Percentiles rank a stretch among this genome's conserved stretches.
phyloP scores from a whole-genome alignment of 2,888 invertebrate species.

The Platycheirus albimanus region DNA sequence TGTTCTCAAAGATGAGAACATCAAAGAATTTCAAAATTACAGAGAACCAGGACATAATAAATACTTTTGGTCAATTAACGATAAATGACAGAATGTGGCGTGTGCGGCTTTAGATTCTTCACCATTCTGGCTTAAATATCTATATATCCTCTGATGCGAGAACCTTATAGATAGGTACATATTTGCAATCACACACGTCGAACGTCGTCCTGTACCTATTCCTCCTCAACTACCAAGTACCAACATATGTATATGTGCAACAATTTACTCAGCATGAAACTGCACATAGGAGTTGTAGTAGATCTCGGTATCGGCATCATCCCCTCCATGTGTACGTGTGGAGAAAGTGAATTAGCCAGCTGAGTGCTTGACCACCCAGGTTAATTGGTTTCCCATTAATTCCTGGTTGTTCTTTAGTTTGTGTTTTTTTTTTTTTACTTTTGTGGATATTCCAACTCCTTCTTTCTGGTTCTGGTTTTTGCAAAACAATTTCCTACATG shows the following conservation, averaged over 20 bases:
- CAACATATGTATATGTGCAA: too few relatives aligned
- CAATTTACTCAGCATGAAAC: conserved; percentile 62
- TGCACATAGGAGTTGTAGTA: conserved; percentile 58
- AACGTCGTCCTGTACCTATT: conserved; percentile 24
- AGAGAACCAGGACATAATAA: conserved; percentile 39
- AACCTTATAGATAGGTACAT: too few relatives aligned
- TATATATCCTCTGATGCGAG: too few relatives aligned
- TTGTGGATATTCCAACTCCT: conserved; percentile 17
- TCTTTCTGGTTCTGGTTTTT: conserved; percentile 21
- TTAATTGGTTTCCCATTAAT: conserved; percentile 77
- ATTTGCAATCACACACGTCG: conserved; percentile 16
- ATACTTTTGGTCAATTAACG: conserved; percentile 70
- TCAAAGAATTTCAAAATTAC: conserved; percentile 22
- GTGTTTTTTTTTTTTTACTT: conserved; percentile 15
- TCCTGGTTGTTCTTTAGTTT: conserved; percentile 69
- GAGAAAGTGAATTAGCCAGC: conserved; percentile 73
- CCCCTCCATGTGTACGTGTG: conserved; percentile 54
- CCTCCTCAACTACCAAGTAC: conserved; percentile 25
- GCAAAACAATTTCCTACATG: conserved; percentile 42
- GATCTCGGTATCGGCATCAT: conserved; percentile 54
- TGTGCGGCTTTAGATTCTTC: conserved; percentile 41
- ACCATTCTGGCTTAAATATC: conserved; percentile 15
- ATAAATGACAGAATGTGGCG: conserved; percentile 67
- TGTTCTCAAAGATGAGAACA: neutral
- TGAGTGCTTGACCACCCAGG: conserved; percentile 73